phyloP scores from a whole-genome alignment of 1,140 invertebrate species.

The Drosophila sechellia region DNA sequence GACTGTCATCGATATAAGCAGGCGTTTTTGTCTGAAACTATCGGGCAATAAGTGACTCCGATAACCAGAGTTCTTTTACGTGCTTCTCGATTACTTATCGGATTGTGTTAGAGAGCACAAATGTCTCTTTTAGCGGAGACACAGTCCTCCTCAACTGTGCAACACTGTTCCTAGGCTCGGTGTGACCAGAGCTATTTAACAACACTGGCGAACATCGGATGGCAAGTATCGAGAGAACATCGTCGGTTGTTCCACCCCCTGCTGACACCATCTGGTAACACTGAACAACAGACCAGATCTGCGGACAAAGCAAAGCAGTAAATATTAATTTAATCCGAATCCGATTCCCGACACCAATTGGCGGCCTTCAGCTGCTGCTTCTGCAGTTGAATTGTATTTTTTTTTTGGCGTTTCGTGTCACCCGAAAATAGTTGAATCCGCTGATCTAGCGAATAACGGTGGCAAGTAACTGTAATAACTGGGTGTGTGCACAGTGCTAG shows the following conservation, averaged over 20 bases:
- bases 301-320: constrained; percentile 30
- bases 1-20: no score
- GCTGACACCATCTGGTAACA: background rate
- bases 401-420: background rate
- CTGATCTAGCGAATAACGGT: constrained; percentile 14
- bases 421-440: constrained; percentile 1
- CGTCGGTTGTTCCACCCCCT: background rate
- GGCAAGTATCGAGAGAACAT: background rate
- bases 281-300: background rate
- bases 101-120: no score
- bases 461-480: constrained; percentile 8
- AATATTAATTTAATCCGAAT: constrained; percentile 9
- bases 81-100: no score
- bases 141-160: no score
- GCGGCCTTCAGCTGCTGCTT: constrained; percentile 11
- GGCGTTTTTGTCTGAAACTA: no score
- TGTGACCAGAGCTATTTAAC: no score
- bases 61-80: no score
- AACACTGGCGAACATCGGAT: background rate
- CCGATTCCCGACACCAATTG: constrained; percentile 22
- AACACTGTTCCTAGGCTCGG: no score
- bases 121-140: no score
- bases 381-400: constrained; percentile 13
- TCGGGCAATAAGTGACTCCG: no score
- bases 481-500: background rate